Evolutionary conservation across 2,888 invertebrate genomes (phyloP).

Genomic region (Aquatica leii): DNA sequence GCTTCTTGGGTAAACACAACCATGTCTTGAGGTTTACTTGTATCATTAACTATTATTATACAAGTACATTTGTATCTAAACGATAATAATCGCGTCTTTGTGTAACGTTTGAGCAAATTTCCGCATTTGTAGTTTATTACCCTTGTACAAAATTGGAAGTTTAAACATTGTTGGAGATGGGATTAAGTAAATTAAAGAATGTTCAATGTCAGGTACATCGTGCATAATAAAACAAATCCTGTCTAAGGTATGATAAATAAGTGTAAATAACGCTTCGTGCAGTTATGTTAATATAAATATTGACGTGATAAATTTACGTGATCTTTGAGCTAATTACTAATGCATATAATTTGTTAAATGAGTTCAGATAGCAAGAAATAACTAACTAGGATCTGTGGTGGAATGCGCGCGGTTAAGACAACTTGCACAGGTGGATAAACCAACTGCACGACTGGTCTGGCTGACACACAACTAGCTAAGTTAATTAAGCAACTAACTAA

Average conservation of each 20-base stretch:
- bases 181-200: too few relatives aligned
- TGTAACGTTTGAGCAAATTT: conserved; percentile 7
- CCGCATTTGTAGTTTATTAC: neutral
- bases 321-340: conserved; percentile 48
- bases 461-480: conserved; percentile 54
- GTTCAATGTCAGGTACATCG: too few relatives aligned
- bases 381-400: conserved; percentile 24
- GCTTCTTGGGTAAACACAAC: conserved; percentile 46
- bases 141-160: neutral
- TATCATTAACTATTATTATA: conserved; percentile 28
- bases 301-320: conserved; percentile 50
- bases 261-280: conserved; percentile 31
- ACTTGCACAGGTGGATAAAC: conserved; percentile 49
- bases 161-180: neutral
- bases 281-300: conserved; percentile 45
- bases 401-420: conserved; percentile 37
- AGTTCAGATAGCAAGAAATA: conserved; percentile 37
- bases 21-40: conserved; percentile 39
- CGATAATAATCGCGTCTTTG: conserved; percentile 26
- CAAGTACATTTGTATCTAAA: conserved; percentile 21
- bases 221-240: too few relatives aligned
- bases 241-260: neutral
- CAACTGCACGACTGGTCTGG: conserved; percentile 47
- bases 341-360: conserved; percentile 48
- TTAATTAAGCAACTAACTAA: conserved; percentile 56